Evolutionary conservation across 2,888 invertebrate species (phyloP), one percentile per base, ranked within the genome.

Genomic region (Cantharis nigra): DNA sequence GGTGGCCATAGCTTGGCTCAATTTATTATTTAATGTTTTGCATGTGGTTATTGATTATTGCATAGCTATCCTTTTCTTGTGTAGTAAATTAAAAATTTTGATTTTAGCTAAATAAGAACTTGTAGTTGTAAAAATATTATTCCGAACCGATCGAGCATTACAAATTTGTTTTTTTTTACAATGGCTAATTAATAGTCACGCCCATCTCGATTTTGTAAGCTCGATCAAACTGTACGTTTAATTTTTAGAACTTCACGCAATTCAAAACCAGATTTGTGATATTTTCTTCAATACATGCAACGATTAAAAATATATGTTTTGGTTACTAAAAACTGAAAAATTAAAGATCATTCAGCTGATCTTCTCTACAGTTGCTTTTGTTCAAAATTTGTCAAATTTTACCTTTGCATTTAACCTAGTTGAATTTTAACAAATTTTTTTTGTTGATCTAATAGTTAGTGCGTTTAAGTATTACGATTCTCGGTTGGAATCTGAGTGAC

Each of bases 1-100:
- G 72, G 72, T 71, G 71, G 78, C 78, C 79, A 79, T 74, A 74
- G 79, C 79, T 79, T 79, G 79, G 77, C 79, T 79, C 76, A 75
- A 75, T 74, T 79, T 72, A 64, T 76, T 74, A 75, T 77, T 79
- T 75, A 76, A 77, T 71, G 75, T 79, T 67, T 63, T 79, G 79
- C 79, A 79, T 79, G 79, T 72, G 75, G 79, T 78, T 67, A 67
- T 74, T 78, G 63, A 78, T 75, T 76, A 76, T 76, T 73, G 76
- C 78, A 76, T 69, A 76, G 69, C 63, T 70, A 49, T 70, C 30
- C 69, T 76, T 62, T 69, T 62, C 30, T 67, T 67, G 65, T 67
- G 23, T 67, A 49, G 49, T 49, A 7, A 49, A 49, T 49, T 49
- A n/a, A n/a, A 33, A 49, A 9, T n/a, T 2, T 33, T 49, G 49